Evolutionary conservation across 2,888 invertebrate species (phyloP).

Genomic region (Eurois occulta): DNA sequence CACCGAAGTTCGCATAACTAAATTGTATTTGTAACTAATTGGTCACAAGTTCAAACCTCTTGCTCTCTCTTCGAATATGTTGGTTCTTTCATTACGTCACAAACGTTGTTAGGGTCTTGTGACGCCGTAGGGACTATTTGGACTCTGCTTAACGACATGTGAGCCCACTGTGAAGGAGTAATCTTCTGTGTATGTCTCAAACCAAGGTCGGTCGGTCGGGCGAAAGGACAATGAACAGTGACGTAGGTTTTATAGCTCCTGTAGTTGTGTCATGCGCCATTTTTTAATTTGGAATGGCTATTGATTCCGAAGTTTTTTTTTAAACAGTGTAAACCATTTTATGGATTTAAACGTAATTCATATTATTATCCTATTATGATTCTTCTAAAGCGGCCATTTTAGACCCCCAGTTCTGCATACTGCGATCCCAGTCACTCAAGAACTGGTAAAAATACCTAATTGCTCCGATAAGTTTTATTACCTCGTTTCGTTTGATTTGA

Average conservation of each 20-base stretch:
- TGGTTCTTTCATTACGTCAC: conserved; percentile 43
- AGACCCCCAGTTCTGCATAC: background rate
- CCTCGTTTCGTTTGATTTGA: background rate
- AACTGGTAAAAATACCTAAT: background rate
- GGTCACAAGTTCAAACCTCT: conserved; percentile 47
- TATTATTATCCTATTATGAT: too few species aligned
- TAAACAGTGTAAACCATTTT: background rate
- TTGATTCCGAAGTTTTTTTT: background rate
- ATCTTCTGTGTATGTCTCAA: conserved; percentile 14
- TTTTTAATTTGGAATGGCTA: conserved; percentile 26
- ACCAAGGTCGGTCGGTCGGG: conserved; percentile 1
- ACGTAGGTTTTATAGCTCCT: conserved; percentile 2
- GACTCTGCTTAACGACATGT: conserved; percentile 32
- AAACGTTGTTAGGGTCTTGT: conserved; percentile 24
- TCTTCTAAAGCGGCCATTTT: too few species aligned
- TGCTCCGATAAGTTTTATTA: too few species aligned
- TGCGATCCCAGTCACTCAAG: background rate
- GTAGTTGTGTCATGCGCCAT: background rate
- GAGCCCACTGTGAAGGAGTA: conserved; percentile 15
- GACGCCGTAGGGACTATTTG: conserved; percentile 33
- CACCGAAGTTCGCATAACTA: background rate
- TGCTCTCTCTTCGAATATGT: conserved; percentile 36
- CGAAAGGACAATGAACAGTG: conserved; percentile 30
- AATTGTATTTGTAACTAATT: conserved; percentile 46
- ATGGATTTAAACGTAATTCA: too few species aligned